Evolutionary conservation across 2,113 vertebrate genomes (phyloP).

Genomic region (Dasyurus viverrinus): DNA sequence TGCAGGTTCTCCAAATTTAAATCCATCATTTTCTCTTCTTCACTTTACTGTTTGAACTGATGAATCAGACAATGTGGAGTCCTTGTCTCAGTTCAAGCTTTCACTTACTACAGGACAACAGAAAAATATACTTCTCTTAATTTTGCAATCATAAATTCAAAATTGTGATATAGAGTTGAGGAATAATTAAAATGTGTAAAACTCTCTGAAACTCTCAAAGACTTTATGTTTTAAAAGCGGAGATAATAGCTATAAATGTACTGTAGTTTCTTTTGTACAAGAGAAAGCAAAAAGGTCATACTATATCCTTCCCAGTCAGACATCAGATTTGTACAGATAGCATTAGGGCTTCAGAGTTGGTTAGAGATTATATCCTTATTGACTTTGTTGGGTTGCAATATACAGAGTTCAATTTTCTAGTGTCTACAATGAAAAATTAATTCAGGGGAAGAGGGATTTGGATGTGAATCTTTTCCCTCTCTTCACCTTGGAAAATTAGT

Average conservation of each 20-base stretch:
- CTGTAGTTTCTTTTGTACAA: not conserved
- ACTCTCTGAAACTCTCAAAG: not conserved
- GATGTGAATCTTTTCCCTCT: conserved; percentile 1
- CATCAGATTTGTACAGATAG: not conserved
- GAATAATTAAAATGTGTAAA: not conserved
- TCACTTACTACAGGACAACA: not conserved
- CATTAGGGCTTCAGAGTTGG: conserved; percentile 9
- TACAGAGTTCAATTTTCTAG: conserved; percentile 19
- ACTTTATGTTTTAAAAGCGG: not conserved
- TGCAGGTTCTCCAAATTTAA: not conserved
- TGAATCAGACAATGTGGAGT: not conserved
- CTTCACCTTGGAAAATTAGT: not conserved
- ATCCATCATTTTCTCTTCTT: not conserved
- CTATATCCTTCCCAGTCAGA: not conserved
- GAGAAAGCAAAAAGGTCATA: not conserved
- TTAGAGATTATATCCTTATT: conserved; percentile 42
- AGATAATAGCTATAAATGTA: not conserved
- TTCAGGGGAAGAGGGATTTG: conserved; percentile 7
- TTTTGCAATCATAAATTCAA: not conserved
- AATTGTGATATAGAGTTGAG: not conserved
- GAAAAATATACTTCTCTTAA: not conserved
- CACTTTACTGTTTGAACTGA: not conserved
- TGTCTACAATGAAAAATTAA: conserved; percentile 24
- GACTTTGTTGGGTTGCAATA: conserved; percentile 39
- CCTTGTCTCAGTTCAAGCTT: not conserved